Evolutionary conservation across 2,113 vertebrate species (phyloP).

Genomic region (Lepus americanus): DNA sequence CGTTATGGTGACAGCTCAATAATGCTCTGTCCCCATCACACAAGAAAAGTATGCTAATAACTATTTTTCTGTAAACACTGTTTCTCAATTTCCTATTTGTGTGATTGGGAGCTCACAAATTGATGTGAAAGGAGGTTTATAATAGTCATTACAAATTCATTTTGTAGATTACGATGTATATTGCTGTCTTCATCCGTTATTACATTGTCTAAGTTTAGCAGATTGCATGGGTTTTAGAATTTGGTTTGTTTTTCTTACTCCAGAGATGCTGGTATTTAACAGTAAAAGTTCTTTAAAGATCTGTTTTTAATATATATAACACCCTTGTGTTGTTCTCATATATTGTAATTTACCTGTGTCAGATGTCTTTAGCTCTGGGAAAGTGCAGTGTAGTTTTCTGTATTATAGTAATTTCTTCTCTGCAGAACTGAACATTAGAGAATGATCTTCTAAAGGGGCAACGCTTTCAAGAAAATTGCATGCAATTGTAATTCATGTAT

Average conservation of each 20-base stretch:
- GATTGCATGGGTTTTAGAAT: neutral
- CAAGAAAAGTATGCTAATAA: neutral
- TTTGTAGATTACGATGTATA: neutral
- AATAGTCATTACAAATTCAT: neutral
- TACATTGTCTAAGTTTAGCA: neutral
- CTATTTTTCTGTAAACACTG: neutral
- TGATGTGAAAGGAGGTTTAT: neutral
- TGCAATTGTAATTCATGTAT: neutral
- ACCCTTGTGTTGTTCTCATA: neutral
- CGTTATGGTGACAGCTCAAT: neutral
- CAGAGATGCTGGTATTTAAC: neutral
- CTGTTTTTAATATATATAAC: neutral
- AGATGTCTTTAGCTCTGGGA: constrained; percentile 17
- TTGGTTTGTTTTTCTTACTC: neutral
- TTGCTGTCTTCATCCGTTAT: neutral
- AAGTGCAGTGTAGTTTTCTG: neutral
- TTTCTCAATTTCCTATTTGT: neutral
- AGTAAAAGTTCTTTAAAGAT: constrained; percentile 1
- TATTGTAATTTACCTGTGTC: neutral
- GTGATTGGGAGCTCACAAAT: neutral
- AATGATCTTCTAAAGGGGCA: neutral
- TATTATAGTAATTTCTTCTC: constrained; percentile 29
- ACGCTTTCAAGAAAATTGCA: neutral
- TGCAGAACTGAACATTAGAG: neutral
- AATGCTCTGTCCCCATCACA: neutral